phyloP scores from a whole-genome alignment of 2,113 vertebrate genomes.

The Thalassoma bifasciatum region DNA sequence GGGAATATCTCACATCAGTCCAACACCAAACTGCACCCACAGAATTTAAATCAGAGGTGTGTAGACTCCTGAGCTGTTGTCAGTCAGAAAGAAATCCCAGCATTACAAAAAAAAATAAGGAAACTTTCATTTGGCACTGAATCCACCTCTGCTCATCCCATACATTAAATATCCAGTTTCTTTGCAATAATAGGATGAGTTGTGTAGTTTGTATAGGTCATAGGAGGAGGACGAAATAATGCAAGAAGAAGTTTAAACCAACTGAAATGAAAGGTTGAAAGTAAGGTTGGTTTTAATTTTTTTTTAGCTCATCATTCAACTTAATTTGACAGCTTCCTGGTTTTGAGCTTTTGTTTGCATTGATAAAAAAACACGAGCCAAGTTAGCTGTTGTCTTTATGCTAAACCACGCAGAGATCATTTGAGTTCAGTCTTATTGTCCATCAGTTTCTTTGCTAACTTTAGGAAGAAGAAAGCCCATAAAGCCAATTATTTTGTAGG shows the following conservation, averaged over 20 bases:
- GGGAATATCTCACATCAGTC: slow-evolving; percentile 7
- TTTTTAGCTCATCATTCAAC: neutral
- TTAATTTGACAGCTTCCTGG: no score
- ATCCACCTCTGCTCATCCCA: neutral
- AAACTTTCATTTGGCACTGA: neutral
- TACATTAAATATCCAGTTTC: neutral
- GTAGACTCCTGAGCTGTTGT: slow-evolving; percentile 1
- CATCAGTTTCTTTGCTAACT: no score
- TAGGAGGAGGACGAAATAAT: no score
- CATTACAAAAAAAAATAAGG: neutral
- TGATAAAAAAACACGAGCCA: no score
- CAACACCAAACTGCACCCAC: slow-evolving; percentile 7
- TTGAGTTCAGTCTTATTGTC: no score
- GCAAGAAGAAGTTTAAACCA: no score
- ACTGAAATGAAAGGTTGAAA: no score
- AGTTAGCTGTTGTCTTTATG: no score
- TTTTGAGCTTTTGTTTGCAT: no score
- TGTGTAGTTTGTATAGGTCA: neutral
- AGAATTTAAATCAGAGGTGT: neutral
- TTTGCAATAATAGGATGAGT: neutral
- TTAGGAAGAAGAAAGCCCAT: no score
- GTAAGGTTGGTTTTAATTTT: neutral
- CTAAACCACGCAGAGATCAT: no score
- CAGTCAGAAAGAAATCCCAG: neutral
- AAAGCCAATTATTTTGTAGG: no score